Percentiles rank a stretch among this genome's conserved stretches.
Evolutionary conservation across 2,888 invertebrate species (phyloP).

Genomic region (Scaeva pyrastri): DNA sequence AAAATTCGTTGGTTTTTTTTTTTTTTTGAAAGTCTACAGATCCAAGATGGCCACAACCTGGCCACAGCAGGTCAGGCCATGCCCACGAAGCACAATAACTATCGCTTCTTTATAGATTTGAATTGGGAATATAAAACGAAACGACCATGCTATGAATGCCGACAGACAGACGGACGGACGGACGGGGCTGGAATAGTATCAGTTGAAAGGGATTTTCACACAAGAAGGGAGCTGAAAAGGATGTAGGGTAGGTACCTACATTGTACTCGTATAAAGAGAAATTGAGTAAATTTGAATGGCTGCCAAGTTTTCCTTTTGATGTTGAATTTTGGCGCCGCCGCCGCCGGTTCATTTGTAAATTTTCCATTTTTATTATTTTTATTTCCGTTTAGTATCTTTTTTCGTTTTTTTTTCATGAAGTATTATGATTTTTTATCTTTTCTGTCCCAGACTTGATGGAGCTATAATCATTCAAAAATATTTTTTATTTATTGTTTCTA

Average conservation of each 20-base stretch:
- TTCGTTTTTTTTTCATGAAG: constrained; percentile 41
- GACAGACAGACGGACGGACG: not conserved
- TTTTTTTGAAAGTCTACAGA: not conserved
- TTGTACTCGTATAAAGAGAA: not conserved
- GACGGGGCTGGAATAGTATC: not conserved
- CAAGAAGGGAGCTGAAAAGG: not conserved
- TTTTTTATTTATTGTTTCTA: no score
- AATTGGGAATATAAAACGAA: not conserved
- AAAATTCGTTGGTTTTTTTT: not conserved
- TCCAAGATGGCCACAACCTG: not conserved
- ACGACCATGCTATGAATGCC: not conserved
- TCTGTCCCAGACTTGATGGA: constrained; percentile 20
- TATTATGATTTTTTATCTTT: constrained; percentile 56
- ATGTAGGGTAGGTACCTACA: no score
- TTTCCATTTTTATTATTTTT: constrained; percentile 71
- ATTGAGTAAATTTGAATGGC: constrained; percentile 55
- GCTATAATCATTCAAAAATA: no score
- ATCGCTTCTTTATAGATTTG: constrained; percentile 50
- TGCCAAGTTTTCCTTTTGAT: constrained; percentile 73
- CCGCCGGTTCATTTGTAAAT: constrained; percentile 73
- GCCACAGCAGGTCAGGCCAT: not conserved
- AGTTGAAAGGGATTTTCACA: not conserved
- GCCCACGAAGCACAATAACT: constrained; percentile 61
- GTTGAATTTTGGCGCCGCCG: constrained; percentile 72
- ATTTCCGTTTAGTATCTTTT: constrained; percentile 64